phyloP scores from a whole-genome alignment of 2,797 vertebrate genomes.

The Rhinoraja longicauda region DNA sequence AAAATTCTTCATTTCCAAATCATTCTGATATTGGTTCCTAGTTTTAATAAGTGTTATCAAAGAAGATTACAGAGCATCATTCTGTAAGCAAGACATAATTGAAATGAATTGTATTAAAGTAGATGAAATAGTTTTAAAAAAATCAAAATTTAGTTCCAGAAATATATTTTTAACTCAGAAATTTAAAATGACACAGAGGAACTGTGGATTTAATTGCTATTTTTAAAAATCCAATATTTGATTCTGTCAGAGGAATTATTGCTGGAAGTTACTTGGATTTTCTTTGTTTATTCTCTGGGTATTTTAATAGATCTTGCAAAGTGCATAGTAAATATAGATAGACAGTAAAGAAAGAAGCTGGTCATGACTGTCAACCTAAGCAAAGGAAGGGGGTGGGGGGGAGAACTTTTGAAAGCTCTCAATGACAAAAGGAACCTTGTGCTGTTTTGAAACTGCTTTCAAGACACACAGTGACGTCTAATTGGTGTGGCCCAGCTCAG shows the following conservation, averaged over 20 bases:
- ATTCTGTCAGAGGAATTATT: neutral
- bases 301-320: neutral
- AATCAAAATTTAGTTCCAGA: neutral
- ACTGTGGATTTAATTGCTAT: neutral
- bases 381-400: neutral
- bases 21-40: neutral
- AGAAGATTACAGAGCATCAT: no score
- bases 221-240: neutral
- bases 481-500: conserved; percentile 19
- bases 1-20: neutral
- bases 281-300: neutral
- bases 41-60: no score
- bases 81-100: neutral
- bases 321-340: neutral
- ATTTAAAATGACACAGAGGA: neutral
- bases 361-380: neutral
- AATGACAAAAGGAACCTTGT: conserved; percentile 6
- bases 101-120: neutral
- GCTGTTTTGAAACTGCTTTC: conserved; percentile 19
- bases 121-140: neutral
- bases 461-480: neutral
- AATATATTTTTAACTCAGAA: neutral
- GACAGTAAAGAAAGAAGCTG: neutral
- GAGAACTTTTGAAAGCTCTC: neutral
- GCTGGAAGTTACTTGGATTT: neutral